phyloP scores from a whole-genome alignment of 2,888 invertebrate genomes.

The Stenodera caucasica region DNA sequence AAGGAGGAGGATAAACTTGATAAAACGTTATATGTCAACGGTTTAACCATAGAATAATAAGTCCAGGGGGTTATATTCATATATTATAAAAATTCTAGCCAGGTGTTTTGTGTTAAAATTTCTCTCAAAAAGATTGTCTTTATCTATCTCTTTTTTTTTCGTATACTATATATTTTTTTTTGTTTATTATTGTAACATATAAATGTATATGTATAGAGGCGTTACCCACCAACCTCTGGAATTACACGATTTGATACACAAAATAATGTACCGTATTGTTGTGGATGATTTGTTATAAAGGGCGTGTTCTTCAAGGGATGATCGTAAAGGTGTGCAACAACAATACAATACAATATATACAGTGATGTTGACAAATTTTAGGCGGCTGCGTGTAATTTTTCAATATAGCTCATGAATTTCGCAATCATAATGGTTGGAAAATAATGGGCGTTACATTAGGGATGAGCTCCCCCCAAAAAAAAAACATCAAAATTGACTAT shows the following conservation, averaged over 20 bases:
- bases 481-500: no score
- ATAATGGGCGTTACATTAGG: no score
- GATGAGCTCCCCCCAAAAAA: no score
- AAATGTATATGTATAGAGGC: conserved; percentile 41
- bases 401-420: conserved; percentile 44
- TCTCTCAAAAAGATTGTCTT: conserved; percentile 40
- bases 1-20: conserved; percentile 33
- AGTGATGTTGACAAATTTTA: conserved; percentile 52
- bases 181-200: not conserved
- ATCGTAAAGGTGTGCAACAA: conserved; percentile 45
- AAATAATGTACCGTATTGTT: conserved; percentile 45
- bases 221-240: conserved; percentile 53
- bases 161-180: conserved; percentile 7
- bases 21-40: conserved; percentile 37
- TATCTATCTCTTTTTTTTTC: conserved; percentile 35
- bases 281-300: conserved; percentile 46
- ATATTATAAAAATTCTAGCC: conserved; percentile 25
- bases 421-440: not conserved
- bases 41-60: conserved; percentile 16
- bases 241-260: conserved; percentile 56
- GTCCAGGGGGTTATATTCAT: conserved; percentile 11
- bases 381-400: conserved; percentile 48
- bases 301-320: conserved; percentile 40
- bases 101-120: conserved; percentile 40
- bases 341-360: conserved; percentile 43